Base-by-base conservation (phyloP, 2,113 vertebrate genomes). In the Brienomyrus longianalis region DNA sequence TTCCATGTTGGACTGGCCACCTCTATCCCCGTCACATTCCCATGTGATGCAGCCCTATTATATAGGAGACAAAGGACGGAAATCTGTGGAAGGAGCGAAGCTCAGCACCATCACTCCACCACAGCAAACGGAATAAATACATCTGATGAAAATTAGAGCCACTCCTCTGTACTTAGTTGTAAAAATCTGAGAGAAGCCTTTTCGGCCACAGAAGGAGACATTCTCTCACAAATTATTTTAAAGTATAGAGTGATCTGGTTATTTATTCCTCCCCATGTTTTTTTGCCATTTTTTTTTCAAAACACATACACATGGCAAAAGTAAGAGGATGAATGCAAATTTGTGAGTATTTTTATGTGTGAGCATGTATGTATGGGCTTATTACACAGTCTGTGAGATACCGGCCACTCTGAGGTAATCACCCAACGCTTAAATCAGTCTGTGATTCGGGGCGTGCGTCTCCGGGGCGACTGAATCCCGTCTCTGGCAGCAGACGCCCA, bases 41-140 rank as follows among this genome's bases (percentile, higher is more conserved):
- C 90, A 88, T 90, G 91, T 91, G 91, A 94, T 91, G 91, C 93
- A 90, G 92, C 89, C 92, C 94, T 95, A 94, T 95, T 95, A 95
- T 94, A 94, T 90, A 92, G 93, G 93, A 96, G 94, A 96, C 95
- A 95, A 95, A 95, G 92, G 94, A 94, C 93, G 90, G 91, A 90
- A 92, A 92, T 93, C 92, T 93, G 91, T 91, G 92, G 93, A 93
- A 92, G 93, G 94, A 94, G 94, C 94, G 95, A 95, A 94, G 95
- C 93, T 90, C 90, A 92, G 93, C 90, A 91, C n/a, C 83, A 21
- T 50, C 83, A 85, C 43, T 50, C 47, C 83, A 9, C 43, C 7
- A 5, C 17, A 39, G 74, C 74, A 77, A 39, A 35, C 74, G 3
- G 74, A 43, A 80, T 80, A 80, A 43, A 80, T 80, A 43, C 27